A percentile compares a stretch with the other conserved stretches of the same genome.
These are phyloP conservation scores for Cephonodes hylas DNA, from an alignment of 2,888 invertebrate genomes.

Conservation along the genomic window DNA sequence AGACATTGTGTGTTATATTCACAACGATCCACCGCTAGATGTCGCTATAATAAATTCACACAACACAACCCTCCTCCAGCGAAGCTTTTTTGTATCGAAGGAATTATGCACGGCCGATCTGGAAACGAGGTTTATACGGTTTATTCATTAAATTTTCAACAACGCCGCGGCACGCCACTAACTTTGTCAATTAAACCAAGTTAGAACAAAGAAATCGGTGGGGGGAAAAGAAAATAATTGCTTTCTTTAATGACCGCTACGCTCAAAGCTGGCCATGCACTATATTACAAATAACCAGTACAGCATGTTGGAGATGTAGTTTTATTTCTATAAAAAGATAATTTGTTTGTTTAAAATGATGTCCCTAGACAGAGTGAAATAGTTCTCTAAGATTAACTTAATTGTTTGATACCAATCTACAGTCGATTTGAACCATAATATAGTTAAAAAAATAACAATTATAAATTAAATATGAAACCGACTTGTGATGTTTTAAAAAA, in stretches of 20 bases:
- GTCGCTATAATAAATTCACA: background rate
- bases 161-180: conserved; percentile 33
- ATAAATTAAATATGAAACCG: no score
- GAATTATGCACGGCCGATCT: conserved; percentile 9
- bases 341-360: no score
- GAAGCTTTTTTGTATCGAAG: background rate
- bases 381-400: no score
- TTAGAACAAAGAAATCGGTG: conserved; percentile 54
- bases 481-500: no score
- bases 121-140: conserved; percentile 24
- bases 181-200: conserved; percentile 73
- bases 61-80: background rate
- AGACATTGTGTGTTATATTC: background rate
- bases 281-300: conserved; percentile 4
- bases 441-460: background rate
- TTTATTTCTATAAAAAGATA: background rate
- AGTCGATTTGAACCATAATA: no score
- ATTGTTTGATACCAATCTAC: no score
- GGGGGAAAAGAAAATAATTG: conserved; percentile 62
- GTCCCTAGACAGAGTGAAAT: no score
- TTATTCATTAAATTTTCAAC: conserved; percentile 50
- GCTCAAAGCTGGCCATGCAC: conserved; percentile 31
- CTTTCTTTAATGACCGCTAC: conserved; percentile 64
- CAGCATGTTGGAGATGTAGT: background rate
- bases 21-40: background rate